Percentiles rank a stretch among this genome's conserved stretches.
phyloP scores from a whole-genome alignment of 2,113 vertebrate genomes.

The Pitta sordida region DNA sequence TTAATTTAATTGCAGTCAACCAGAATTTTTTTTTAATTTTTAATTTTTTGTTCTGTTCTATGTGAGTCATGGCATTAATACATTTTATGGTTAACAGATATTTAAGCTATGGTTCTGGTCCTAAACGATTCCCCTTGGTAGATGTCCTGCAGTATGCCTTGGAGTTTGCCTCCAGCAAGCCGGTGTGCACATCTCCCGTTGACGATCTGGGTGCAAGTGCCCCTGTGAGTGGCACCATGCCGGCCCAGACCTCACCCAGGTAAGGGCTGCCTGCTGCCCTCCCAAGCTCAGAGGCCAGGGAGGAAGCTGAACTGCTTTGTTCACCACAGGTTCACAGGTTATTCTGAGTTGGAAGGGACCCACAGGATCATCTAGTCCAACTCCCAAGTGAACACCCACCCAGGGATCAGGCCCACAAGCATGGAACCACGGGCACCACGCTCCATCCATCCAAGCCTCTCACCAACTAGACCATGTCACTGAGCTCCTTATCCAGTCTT shows the following conservation, averaged over 20 bases:
- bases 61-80: conserved; percentile 48
- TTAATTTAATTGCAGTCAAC: neutral
- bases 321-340: no score
- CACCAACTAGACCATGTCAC: no score
- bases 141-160: conserved; percentile 97
- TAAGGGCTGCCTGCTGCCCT: conserved; percentile 29
- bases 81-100: conserved; percentile 80
- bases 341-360: no score
- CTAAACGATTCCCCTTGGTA: conserved; percentile 96
- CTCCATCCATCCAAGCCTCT: no score
- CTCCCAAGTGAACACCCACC: no score
- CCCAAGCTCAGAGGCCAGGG: neutral
- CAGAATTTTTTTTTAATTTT: neutral
- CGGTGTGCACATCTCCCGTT: conserved; percentile 91
- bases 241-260: conserved; percentile 80
- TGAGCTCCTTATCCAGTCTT: no score
- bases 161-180: conserved; percentile 98
- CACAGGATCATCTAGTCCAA: no score
- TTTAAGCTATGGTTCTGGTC: conserved; percentile 95
- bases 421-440: no score
- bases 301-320: neutral
- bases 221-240: conserved; percentile 77
- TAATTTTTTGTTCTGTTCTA: neutral
- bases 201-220: conserved; percentile 89
- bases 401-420: no score